Percentiles rank a stretch among this genome's conserved stretches.
Evolutionary conservation across 2,113 vertebrate genomes (phyloP).

Genomic region (Ophiodon elongatus): DNA sequence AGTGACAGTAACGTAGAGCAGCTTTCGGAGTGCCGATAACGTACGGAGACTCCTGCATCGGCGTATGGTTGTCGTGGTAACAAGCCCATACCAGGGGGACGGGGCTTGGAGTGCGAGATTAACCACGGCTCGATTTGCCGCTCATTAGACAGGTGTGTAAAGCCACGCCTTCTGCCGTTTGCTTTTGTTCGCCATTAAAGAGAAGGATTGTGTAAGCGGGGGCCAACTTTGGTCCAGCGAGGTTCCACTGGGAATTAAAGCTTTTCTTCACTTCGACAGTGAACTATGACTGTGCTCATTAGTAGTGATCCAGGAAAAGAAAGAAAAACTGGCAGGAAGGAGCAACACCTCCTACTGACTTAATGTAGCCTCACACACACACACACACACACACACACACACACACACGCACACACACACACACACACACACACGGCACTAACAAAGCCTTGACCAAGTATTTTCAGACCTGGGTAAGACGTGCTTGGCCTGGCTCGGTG

Average conservation of each 20-base stretch:
- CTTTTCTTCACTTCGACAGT: constrained; percentile 12
- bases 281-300: constrained; percentile 44
- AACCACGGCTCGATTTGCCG: constrained; percentile 40
- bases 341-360: constrained; percentile 53
- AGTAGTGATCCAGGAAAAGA: constrained; percentile 13
- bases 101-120: constrained; percentile 19
- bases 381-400: not conserved
- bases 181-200: not conserved
- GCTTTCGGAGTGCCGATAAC: constrained; percentile 6
- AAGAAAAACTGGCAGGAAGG: constrained; percentile 11
- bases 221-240: not conserved
- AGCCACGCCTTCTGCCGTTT: not conserved
- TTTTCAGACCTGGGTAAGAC: constrained; percentile 30
- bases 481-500: not conserved
- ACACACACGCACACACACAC: not conserved
- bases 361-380: constrained; percentile 37
- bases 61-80: constrained; percentile 49
- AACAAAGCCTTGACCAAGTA: constrained; percentile 36
- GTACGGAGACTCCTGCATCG: not conserved
- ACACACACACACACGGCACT: not conserved
- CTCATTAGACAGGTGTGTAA: constrained; percentile 54
- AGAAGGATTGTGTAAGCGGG: too few species aligned
- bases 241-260: not conserved
- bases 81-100: constrained; percentile 30
- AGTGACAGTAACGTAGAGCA: not conserved